Percentiles rank a stretch among this genome's conserved stretches.
These are phyloP conservation scores for Dione juno DNA, from an alignment of 2,888 invertebrate species.

Conservation along the genomic window DNA sequence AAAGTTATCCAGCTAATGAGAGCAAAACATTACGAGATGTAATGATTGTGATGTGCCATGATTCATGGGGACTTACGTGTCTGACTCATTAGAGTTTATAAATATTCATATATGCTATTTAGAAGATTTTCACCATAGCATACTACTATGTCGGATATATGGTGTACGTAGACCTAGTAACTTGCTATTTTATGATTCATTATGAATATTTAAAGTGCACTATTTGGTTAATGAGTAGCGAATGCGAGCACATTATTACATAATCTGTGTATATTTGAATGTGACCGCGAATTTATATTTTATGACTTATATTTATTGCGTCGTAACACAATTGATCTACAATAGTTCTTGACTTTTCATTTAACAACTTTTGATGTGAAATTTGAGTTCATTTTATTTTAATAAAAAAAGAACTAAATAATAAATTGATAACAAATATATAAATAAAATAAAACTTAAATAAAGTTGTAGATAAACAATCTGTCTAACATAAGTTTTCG, in stretches of 20 bases:
- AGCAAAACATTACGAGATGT: conserved; percentile 40
- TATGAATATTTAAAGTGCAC: conserved; percentile 24
- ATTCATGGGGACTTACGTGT: conserved; percentile 45
- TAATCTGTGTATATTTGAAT: neutral
- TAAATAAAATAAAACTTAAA: neutral
- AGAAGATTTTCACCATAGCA: conserved; percentile 34
- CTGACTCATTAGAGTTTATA: conserved; percentile 50
- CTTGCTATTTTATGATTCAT: conserved; percentile 10
- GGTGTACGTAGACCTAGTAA: conserved; percentile 7
- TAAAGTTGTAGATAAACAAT: neutral
- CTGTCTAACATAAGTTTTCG: neutral
- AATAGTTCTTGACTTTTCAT: no score
- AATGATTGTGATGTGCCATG: conserved; percentile 42
- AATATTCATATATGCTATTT: conserved; percentile 47
- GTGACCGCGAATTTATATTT: neutral
- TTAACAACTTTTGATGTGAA: no score
- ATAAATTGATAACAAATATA: neutral
- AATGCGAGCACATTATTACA: neutral
- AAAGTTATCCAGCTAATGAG: conserved; percentile 36
- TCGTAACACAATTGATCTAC: no score
- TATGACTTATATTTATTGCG: neutral
- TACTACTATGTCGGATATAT: neutral
- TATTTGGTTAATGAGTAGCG: conserved; percentile 13
- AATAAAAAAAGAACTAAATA: neutral
- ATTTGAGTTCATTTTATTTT: neutral